A percentile compares a stretch with the other conserved stretches of the same genome.
Conservation (phyloP, 1,140 invertebrate genomes). For the Hydropsyche tenuis region DNA sequence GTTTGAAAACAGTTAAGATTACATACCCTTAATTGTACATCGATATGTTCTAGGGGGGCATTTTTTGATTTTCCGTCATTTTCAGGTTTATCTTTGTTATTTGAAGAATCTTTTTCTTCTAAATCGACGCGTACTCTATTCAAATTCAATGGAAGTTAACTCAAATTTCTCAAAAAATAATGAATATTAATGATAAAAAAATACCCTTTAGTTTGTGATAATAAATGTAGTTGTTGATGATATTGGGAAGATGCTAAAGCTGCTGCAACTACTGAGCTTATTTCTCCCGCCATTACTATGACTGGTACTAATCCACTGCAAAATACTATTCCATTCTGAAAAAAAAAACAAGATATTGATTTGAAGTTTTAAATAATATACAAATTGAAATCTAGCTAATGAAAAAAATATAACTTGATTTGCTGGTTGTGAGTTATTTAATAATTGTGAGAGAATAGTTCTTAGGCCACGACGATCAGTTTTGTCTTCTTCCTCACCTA, state of each 20-base stretch:
- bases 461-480: conserved; percentile 60
- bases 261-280: conserved; percentile 59
- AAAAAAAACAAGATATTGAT: background rate
- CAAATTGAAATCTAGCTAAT: background rate
- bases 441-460: conserved; percentile 59
- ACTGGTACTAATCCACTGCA: conserved; percentile 58
- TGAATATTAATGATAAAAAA: background rate
- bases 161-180: background rate
- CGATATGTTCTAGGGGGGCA: conserved; percentile 58
- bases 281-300: conserved; percentile 55
- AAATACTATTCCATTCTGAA: conserved; percentile 57
- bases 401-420: conserved; percentile 54
- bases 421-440: conserved; percentile 59
- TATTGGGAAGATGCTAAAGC: conserved; percentile 60
- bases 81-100: conserved; percentile 54
- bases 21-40: conserved; percentile 57
- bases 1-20: conserved; percentile 12
- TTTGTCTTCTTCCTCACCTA: conserved; percentile 58
- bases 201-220: conserved; percentile 37
- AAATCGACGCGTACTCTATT: conserved; percentile 32
- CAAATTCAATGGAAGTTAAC: background rate
- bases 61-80: conserved; percentile 53
- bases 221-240: conserved; percentile 46
- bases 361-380: background rate
- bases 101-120: conserved; percentile 54